phyloP scores from a whole-genome alignment of 2,113 vertebrate genomes.

The Antechinus stuartii region DNA sequence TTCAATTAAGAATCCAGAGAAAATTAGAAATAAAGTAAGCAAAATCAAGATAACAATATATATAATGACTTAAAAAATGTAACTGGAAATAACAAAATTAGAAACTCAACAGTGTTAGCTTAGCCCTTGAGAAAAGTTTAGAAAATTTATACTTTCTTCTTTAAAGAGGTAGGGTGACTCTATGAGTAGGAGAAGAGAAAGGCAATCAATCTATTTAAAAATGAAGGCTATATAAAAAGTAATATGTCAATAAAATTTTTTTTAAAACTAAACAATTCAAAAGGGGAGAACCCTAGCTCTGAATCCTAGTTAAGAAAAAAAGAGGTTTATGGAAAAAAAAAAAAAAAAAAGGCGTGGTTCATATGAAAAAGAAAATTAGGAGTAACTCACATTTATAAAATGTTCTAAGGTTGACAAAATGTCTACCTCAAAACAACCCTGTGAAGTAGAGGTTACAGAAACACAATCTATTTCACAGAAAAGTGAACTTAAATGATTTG shows the following conservation, averaged over 20 bases:
- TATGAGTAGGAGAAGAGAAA: not conserved
- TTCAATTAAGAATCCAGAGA: conserved; percentile 18
- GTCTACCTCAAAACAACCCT: not conserved
- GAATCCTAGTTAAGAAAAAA: conserved; percentile 54
- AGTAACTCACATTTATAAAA: not conserved
- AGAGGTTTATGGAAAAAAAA: not conserved
- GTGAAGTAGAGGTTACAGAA: not conserved
- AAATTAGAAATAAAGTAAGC: not conserved
- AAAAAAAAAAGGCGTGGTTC: conserved; percentile 29
- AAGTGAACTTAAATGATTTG: not conserved
- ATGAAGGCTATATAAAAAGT: not conserved
- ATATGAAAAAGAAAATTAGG: conserved; percentile 18
- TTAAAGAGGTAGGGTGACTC: not conserved
- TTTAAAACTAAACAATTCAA: conserved; percentile 27
- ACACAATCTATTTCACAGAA: not conserved
- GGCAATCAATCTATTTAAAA: not conserved
- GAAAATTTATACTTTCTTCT: not conserved
- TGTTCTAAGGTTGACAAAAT: not conserved
- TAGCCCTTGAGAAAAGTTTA: not conserved
- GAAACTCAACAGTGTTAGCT: not conserved
- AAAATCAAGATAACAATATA: not conserved
- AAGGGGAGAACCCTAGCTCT: conserved; percentile 36
- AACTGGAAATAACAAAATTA: not conserved
- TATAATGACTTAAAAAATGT: not conserved
- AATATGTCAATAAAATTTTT: not conserved